Conservation (phyloP, 2,888 invertebrate species). For the Hyppa rectilinea region DNA sequence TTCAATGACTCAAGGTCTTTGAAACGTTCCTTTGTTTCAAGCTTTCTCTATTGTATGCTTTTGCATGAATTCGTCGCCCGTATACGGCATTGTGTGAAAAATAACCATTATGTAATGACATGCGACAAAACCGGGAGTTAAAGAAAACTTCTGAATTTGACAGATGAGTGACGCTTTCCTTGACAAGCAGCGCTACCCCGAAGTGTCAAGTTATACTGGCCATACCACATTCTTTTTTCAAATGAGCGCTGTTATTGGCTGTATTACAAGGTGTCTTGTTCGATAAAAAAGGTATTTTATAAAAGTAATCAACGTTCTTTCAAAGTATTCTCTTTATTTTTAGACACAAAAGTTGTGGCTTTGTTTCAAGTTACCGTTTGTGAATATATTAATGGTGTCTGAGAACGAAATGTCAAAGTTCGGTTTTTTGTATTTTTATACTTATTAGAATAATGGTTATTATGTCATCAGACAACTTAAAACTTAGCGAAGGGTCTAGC, state of each 20-base stretch:
- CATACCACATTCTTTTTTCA: background rate
- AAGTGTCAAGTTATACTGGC: conserved; percentile 6
- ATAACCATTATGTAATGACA: conserved; percentile 23
- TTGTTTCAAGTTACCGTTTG: conserved; percentile 31
- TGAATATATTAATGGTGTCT: background rate
- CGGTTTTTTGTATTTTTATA: background rate
- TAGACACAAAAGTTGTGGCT: conserved; percentile 17
- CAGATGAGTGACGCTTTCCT: conserved; percentile 1
- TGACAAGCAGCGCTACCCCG: conserved; percentile 29
- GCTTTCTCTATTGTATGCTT: conserved; percentile 20
- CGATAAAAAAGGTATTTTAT: conserved; percentile 25
- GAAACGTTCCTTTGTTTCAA: conserved; percentile 39
- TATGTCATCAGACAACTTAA: background rate
- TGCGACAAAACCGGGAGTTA: conserved; percentile 35
- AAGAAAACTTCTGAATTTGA: background rate
- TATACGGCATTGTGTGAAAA: conserved; percentile 13
- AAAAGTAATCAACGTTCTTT: conserved; percentile 11
- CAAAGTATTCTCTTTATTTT: conserved; percentile 22
- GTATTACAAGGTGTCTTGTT: conserved; percentile 29
- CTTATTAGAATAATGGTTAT: background rate
- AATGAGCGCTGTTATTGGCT: conserved; percentile 27
- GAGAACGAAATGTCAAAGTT: conserved; percentile 1
- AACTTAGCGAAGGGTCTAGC: background rate
- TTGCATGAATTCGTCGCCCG: conserved; percentile 33
- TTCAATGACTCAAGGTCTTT: conserved; percentile 35